Evolutionary conservation across 2,797 vertebrate species (phyloP), one percentile per base, ranked within the genome.

Genomic region (Cryptoblepharus egeriae): DNA sequence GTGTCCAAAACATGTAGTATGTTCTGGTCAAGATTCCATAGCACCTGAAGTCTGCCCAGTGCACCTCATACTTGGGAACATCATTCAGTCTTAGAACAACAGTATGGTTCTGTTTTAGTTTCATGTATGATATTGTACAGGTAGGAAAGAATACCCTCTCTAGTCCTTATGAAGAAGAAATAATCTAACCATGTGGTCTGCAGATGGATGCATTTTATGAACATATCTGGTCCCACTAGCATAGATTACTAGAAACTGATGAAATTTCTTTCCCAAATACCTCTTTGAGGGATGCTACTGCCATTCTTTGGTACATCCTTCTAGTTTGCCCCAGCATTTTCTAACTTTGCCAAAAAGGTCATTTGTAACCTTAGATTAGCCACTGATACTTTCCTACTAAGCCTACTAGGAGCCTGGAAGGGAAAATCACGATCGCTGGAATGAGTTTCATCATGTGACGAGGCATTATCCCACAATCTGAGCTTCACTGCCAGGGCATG

Each of bases 371-470:
- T 60, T 58, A 63, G 61, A 42, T 70, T 49, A 72, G 26, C 16
- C 37, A 60, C n/a, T 32, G 77, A 77, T 73, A 77, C 26, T 32
- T 69, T 79, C 55, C 72, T 70, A 10, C 45, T 70, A 75, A 82
- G 42, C 20, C 35, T 71, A 11, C 45, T 64, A 20, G 20, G n/a
- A 22, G 30, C 49, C 5, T 65, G 12, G 39, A 26, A 79, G 49
- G 42, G 68, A 75, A 74, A 58, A 69, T 32, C 26, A 71, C 24
- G 5, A 32, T 78, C 26, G 18, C 49, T 81, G 64, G 60, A 32
- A 61, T 67, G 5, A 63, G 42, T 57, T 65, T 28, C 22, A 16
- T 77, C 78, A n/a, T 58, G 49, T 65, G n/a, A 80, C 30, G 35
- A 35, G 32, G 30, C 49, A 64, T 80, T 76, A 64, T 4, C 32